Evolutionary conservation across 2,888 invertebrate species (phyloP), one percentile per base, ranked within the genome.

Genomic region (Ptilodon capucinus): DNA sequence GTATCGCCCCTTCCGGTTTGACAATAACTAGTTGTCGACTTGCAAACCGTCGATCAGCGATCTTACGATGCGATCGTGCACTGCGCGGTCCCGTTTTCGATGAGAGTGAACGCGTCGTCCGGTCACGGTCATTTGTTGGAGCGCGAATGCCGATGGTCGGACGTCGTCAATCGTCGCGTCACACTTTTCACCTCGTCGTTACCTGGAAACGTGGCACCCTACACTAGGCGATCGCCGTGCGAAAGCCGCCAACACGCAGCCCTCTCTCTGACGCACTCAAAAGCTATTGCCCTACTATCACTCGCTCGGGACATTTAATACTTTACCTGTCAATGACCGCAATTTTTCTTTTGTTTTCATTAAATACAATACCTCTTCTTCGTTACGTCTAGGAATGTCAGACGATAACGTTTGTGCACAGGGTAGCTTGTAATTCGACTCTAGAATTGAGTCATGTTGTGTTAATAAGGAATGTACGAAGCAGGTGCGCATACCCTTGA

Each of bases 221-320:
- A 53, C 51, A 44, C 51, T 40, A 44, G 51, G 52, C 46, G 48
- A 53, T 35, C 47, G 44, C 34, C 45, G 21, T 39, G 53, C 47
- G 46, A 48, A 39, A 56, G 43, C 36, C 65, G 68, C 69, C 73
- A 68, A 61, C 57, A 64, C 66, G 62, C 69, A 66, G 67, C 59
- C 63, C 79, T 79, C 79, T 79, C 78, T 81, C 78, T 74, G 71
- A 73, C 78, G 69, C 76, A 66, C 76, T 81, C 76, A 76, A 49
- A 36, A 44, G 49, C 38, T 51, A 60, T 56, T 84, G 89, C 78
- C 86, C 87, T 87, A 88, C 87, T 88, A 86, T 87, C 85, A 84
- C 87, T 86, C 79, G 57, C 66, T 2, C 32, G 28, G 28, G 28
- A 74, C 67, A 73, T 76, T 74, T 59, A 57, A 60, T 52, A 50